A percentile compares a stretch with the other conserved stretches of the same genome.
These are phyloP conservation scores for Vanessa atalanta DNA, from an alignment of 1,140 invertebrate species.

Conservation along the genomic window DNA sequence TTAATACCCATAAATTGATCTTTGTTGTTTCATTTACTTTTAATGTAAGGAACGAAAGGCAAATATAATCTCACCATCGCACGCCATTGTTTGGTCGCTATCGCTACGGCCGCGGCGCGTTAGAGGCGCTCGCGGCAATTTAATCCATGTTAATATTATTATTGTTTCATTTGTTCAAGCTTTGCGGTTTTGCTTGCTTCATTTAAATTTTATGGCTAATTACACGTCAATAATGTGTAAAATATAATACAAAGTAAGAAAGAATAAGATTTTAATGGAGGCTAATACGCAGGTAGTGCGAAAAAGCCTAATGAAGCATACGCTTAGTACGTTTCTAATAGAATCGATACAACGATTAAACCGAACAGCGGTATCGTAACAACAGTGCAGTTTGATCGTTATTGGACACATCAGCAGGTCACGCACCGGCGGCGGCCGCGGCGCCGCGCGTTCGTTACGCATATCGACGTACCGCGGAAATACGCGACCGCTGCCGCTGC, in stretches of 20 bases:
- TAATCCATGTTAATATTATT: neutral
- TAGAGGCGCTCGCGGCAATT: neutral
- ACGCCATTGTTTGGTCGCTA: neutral
- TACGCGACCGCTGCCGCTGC: neutral
- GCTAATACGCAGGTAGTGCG: no score
- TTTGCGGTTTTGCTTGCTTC: neutral
- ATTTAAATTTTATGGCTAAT: neutral
- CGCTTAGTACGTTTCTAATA: neutral
- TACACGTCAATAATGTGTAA: neutral
- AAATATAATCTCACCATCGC: no score
- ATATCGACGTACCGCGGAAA: slow-evolving; percentile 4
- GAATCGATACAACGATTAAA: neutral
- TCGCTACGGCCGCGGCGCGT: neutral
- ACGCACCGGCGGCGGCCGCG: neutral
- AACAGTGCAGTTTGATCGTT: slow-evolving; percentile 14
- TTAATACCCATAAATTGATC: no score
- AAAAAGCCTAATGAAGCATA: no score
- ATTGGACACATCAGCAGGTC: slow-evolving; percentile 6
- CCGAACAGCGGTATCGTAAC: neutral
- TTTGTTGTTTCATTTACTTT: no score
- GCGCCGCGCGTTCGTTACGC: neutral
- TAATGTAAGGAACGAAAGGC: no score
- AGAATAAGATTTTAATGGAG: neutral
- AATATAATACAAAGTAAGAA: neutral
- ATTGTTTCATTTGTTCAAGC: slow-evolving; percentile 14